Percentiles rank a stretch among this genome's conserved stretches.
Evolutionary conservation across 2,888 invertebrate genomes (phyloP).

Genomic region (Caenorhabditis sp.): DNA sequence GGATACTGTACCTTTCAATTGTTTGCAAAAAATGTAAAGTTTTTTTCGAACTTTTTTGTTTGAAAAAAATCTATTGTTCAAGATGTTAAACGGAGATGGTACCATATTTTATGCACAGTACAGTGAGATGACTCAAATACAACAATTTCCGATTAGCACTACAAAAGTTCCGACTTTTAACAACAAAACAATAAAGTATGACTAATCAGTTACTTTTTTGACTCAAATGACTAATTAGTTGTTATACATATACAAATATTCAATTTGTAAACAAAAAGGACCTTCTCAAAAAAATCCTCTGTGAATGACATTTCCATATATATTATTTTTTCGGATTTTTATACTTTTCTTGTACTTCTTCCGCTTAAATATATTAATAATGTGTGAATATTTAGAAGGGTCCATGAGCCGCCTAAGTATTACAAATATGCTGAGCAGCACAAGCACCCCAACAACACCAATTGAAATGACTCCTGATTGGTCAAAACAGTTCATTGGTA

Average conservation of each 20-base stretch:
- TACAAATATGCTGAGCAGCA: slow-evolving; percentile 20
- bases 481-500: slow-evolving; percentile 11
- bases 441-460: slow-evolving; percentile 5
- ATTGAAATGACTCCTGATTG: slow-evolving; percentile 10
- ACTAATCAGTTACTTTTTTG: background rate
- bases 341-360: slow-evolving; percentile 9
- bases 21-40: slow-evolving; percentile 8
- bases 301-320: background rate
- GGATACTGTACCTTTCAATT: background rate
- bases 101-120: background rate
- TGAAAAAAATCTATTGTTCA: background rate
- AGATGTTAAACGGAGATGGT: background rate
- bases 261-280: background rate
- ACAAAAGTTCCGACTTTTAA: background rate
- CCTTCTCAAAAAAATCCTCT: background rate
- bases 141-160: slow-evolving; percentile 1
- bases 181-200: background rate
- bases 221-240: background rate
- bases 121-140: background rate
- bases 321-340: background rate
- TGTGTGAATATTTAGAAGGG: slow-evolving; percentile 30
- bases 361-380: slow-evolving; percentile 1
- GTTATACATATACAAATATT: background rate
- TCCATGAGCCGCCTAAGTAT: slow-evolving; percentile 30
- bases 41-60: slow-evolving; percentile 8